phyloP scores from a whole-genome alignment of 2,888 invertebrate species.

The Aphelenchoides bicaudatus region DNA sequence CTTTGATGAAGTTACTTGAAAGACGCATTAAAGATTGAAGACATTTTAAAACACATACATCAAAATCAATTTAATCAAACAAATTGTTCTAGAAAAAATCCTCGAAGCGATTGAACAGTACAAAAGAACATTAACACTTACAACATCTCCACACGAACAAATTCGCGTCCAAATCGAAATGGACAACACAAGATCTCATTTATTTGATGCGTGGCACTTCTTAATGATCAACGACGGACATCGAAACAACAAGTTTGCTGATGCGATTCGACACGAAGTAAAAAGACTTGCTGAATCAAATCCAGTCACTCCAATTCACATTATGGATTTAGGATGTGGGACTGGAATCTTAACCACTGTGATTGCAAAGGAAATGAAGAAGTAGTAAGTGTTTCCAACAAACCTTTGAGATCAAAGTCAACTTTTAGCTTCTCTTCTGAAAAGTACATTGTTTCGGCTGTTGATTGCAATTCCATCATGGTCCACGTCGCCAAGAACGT shows the following conservation, averaged over 20 bases:
- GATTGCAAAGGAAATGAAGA: neutral
- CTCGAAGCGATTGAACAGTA: no score
- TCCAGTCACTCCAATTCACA: slow-evolving; percentile 4
- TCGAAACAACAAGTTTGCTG: slow-evolving; percentile 16
- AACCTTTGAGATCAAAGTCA: no score
- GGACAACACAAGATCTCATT: neutral
- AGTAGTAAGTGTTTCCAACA: neutral
- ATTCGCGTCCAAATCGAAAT: neutral
- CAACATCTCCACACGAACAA: no score
- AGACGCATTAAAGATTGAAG: no score
- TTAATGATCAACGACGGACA: slow-evolving; percentile 21
- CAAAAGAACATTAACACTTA: no score
- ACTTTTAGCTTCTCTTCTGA: no score
- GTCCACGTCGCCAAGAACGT: neutral
- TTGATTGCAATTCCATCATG: slow-evolving; percentile 4
- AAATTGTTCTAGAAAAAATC: no score
- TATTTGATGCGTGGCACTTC: slow-evolving; percentile 24
- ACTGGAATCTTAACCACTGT: slow-evolving; percentile 16
- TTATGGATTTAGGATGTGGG: slow-evolving; percentile 23
- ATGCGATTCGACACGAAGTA: neutral
- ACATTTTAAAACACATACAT: no score
- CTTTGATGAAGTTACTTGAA: no score
- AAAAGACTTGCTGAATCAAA: neutral
- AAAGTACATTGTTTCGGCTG: neutral
- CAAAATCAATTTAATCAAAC: no score